Evolutionary conservation across 1,140 invertebrate genomes (phyloP).

Genomic region (Bombus huntii): DNA sequence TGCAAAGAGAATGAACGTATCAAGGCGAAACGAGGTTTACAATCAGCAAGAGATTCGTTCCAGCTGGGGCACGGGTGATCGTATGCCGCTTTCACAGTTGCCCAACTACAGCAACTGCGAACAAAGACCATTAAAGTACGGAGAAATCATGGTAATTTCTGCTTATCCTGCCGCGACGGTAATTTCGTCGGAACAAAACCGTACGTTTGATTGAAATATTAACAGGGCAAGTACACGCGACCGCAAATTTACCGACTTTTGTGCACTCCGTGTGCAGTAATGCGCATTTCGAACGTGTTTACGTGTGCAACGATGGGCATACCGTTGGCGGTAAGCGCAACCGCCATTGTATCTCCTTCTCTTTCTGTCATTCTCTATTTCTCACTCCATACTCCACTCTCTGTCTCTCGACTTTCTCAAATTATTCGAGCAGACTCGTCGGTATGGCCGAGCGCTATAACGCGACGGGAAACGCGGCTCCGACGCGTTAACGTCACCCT

Average conservation of each 20-base stretch:
- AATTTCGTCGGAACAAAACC: conserved; percentile 32
- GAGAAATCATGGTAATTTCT: conserved; percentile 34
- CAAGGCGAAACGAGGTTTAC: not conserved
- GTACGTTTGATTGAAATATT: conserved; percentile 55
- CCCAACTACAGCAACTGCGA: not conserved
- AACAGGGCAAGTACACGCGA: conserved; percentile 45
- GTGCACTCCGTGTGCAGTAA: not conserved
- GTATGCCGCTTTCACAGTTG: not conserved
- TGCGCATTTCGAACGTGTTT: conserved; percentile 5
- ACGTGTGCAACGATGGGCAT: not conserved
- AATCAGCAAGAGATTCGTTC: not conserved
- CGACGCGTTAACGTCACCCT: not conserved
- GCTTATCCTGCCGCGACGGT: conserved; percentile 21
- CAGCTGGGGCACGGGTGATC: not conserved
- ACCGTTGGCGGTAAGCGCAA: not conserved
- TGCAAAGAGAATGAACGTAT: not conserved
- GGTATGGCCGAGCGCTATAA: not conserved
- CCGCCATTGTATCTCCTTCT: not conserved
- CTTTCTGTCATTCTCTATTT: not conserved
- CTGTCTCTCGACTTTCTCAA: conserved; percentile 15
- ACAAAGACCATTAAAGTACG: conserved; percentile 30
- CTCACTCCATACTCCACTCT: not conserved
- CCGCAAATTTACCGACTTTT: conserved; percentile 48
- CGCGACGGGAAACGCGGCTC: not conserved
- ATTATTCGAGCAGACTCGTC: conserved; percentile 34